Conservation (phyloP, 2,113 vertebrate genomes). For the Ranitomeya variabilis region DNA sequence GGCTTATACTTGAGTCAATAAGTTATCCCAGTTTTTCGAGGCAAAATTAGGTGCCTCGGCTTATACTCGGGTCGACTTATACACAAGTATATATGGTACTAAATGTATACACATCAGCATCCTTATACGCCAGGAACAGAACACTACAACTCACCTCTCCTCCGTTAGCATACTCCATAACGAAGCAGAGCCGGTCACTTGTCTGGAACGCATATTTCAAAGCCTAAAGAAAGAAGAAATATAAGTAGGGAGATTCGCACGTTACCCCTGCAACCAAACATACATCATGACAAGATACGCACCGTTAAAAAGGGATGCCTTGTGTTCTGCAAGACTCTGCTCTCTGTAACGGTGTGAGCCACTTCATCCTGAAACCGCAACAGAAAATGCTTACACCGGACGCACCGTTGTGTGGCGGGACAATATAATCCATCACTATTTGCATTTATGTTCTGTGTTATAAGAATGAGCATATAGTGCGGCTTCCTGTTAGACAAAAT, state of each 20-base stretch:
- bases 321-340: conserved; percentile 92
- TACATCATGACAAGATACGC: not conserved
- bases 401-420: not conserved
- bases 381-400: not conserved
- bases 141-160: conserved; percentile 79
- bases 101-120: not conserved
- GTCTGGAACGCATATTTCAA: conserved; percentile 97
- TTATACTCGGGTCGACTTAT: no score
- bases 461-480: no score
- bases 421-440: not conserved
- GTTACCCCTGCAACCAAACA: not conserved
- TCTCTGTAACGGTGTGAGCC: conserved; percentile 94
- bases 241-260: not conserved
- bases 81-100: no score
- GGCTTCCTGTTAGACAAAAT: no score
- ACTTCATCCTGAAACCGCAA: conserved; percentile 85
- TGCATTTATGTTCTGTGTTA: no score
- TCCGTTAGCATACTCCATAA: conserved; percentile 96
- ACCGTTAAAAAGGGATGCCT: conserved; percentile 93
- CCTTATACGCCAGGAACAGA: not conserved
- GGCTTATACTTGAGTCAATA: no score
- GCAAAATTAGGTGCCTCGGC: no score
- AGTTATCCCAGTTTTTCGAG: no score
- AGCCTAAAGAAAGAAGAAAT: conserved; percentile 70
- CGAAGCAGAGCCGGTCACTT: conserved; percentile 90